Evolutionary conservation across 64 coral and sea anemone species (phyloP).

Genomic region (Porites lutea): DNA sequence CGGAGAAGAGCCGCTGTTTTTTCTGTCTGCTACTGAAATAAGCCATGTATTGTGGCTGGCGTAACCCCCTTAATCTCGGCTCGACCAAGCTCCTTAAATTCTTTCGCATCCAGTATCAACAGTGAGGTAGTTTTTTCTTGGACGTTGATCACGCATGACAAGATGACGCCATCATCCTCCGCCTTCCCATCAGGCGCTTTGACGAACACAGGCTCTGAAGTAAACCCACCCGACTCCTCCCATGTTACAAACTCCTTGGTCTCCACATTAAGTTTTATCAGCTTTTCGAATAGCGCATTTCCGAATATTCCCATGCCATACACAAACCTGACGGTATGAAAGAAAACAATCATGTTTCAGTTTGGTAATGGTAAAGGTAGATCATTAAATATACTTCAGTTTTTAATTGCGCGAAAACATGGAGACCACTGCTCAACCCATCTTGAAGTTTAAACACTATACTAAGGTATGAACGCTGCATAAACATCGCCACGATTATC

Average conservation of each 20-base stretch:
- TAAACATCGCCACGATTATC: too few relatives aligned
- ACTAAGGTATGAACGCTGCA: too few relatives aligned
- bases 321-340: slow-evolving; percentile 27
- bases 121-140: slow-evolving; percentile 70
- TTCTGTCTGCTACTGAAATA: too few relatives aligned
- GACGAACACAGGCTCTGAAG: slow-evolving; percentile 91
- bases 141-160: slow-evolving; percentile 82
- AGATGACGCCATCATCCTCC: slow-evolving; percentile 89
- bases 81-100: slow-evolving; percentile 76
- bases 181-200: slow-evolving; percentile 57
- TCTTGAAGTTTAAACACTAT: too few relatives aligned
- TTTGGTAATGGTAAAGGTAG: too few relatives aligned
- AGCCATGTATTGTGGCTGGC: slow-evolving; percentile 58
- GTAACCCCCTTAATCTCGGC: slow-evolving; percentile 70
- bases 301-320: slow-evolving; percentile 27
- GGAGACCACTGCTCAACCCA: too few relatives aligned
- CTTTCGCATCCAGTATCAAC: slow-evolving; percentile 77
- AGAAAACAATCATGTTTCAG: not conserved
- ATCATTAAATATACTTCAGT: too few relatives aligned
- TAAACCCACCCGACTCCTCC: slow-evolving; percentile 49
- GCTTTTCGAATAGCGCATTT: not conserved
- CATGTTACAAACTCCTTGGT: slow-evolving; percentile 66
- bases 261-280: slow-evolving; percentile 80
- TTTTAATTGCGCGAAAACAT: too few relatives aligned
- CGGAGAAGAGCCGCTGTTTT: too few relatives aligned